Percentiles rank a stretch among this genome's conserved stretches.
Conservation (phyloP, 2,888 invertebrate species). For the Globia sparganii region DNA sequence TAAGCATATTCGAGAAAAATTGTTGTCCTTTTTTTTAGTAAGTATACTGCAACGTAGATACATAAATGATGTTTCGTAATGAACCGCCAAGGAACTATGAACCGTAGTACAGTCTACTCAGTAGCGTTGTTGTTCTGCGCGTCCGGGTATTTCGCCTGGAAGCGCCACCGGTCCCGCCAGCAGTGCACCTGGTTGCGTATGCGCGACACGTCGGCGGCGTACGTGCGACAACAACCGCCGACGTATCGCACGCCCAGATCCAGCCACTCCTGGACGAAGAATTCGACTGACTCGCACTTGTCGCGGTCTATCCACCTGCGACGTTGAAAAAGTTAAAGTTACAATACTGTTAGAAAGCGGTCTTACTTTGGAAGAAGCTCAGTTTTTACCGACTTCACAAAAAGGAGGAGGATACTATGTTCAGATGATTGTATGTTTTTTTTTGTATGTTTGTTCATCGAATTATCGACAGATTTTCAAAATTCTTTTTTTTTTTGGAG, state of each 20-base stretch:
- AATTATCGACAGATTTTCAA: no score
- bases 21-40: not conserved
- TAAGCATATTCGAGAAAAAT: slow-evolving; percentile 37
- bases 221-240: slow-evolving; percentile 98
- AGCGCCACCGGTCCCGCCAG: slow-evolving; percentile 86
- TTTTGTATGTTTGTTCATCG: no score
- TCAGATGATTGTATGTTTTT: no score
- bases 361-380: not conserved
- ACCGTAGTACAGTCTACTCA: slow-evolving; percentile 60
- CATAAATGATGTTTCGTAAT: slow-evolving; percentile 34
- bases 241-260: slow-evolving; percentile 95
- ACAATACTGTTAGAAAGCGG: not conserved
- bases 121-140: slow-evolving; percentile 63
- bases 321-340: not conserved
- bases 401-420: no score
- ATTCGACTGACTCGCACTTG: slow-evolving; percentile 92
- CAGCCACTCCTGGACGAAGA: slow-evolving; percentile 95
- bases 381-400: no score
- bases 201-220: slow-evolving; percentile 94
- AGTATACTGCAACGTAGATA: slow-evolving; percentile 11
- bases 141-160: slow-evolving; percentile 75
- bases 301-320: slow-evolving; percentile 93
- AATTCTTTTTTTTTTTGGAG: no score
- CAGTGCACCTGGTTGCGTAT: slow-evolving; percentile 92
- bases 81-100: slow-evolving; percentile 55